Evolutionary conservation across 35 echinoderm and acorn worm genomes (phyloP).

Genomic region (Patiria miniata): DNA sequence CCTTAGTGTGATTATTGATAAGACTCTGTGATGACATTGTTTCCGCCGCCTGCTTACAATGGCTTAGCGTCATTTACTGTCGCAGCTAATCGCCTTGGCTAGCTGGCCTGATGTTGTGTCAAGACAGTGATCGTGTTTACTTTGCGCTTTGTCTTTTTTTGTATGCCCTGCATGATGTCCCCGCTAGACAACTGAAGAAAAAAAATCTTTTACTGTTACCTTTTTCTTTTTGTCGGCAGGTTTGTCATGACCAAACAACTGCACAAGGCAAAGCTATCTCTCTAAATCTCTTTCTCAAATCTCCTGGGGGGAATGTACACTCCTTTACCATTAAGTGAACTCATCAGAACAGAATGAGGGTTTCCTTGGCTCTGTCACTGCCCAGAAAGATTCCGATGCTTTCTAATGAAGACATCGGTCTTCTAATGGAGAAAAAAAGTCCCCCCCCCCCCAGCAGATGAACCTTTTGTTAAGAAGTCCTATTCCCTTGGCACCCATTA

Average conservation of each 20-base stretch:
- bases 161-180: neutral
- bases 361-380: neutral
- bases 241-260: too few relatives aligned
- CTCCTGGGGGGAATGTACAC: too few relatives aligned
- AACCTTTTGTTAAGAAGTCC: neutral
- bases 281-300: too few relatives aligned
- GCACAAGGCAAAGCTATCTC: too few relatives aligned
- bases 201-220: too few relatives aligned
- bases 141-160: neutral
- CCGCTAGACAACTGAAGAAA: too few relatives aligned
- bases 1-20: constrained; percentile 11
- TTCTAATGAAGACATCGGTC: neutral
- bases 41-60: constrained; percentile 11
- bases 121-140: constrained; percentile 10
- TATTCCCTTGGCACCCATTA: constrained; percentile 17
- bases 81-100: neutral
- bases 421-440: constrained; percentile 6
- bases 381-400: neutral
- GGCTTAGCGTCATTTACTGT: constrained; percentile 24
- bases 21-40: constrained; percentile 8
- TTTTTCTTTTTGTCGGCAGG: too few relatives aligned
- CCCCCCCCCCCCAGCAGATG: neutral
- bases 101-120: neutral
- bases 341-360: neutral
- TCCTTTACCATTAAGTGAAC: constrained; percentile 16